These are phyloP conservation scores for Calypte anna DNA, from an alignment of 2,113 vertebrate genomes.

Conservation along the genomic window DNA sequence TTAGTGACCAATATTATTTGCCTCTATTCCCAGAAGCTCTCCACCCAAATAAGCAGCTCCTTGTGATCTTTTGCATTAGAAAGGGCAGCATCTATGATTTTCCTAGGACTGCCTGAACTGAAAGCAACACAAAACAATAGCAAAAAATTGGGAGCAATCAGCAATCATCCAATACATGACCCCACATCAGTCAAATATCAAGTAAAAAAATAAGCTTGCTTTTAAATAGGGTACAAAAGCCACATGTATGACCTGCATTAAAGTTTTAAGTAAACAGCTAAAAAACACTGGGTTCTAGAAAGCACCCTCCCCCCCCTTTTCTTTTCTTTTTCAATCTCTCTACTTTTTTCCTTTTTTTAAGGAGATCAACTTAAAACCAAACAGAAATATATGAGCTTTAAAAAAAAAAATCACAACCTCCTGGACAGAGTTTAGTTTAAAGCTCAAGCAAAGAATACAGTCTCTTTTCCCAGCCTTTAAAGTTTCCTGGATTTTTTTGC, in stretches of 20 bases:
- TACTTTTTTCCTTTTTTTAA: not conserved
- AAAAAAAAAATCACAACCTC: not conserved
- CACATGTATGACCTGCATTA: not conserved
- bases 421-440: not conserved
- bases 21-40: not conserved
- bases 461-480: not conserved
- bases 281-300: not conserved
- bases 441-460: not conserved
- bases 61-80: not conserved
- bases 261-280: not conserved
- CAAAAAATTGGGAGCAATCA: not conserved
- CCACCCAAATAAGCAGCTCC: constrained; percentile 7
- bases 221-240: constrained; percentile 31
- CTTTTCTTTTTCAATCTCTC: not conserved
- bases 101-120: not conserved
- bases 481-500: not conserved
- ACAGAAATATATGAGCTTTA: not conserved
- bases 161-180: not conserved
- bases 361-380: not conserved
- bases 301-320: not conserved
- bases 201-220: not conserved
- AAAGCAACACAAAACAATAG: not conserved
- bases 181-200: constrained; percentile 6
- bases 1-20: not conserved
- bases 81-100: constrained; percentile 13